Percentiles rank a stretch among this genome's conserved stretches.
Evolutionary conservation across 35 echinoderm and acorn worm genomes (phyloP).

Genomic region (Ophioderma brevispina): DNA sequence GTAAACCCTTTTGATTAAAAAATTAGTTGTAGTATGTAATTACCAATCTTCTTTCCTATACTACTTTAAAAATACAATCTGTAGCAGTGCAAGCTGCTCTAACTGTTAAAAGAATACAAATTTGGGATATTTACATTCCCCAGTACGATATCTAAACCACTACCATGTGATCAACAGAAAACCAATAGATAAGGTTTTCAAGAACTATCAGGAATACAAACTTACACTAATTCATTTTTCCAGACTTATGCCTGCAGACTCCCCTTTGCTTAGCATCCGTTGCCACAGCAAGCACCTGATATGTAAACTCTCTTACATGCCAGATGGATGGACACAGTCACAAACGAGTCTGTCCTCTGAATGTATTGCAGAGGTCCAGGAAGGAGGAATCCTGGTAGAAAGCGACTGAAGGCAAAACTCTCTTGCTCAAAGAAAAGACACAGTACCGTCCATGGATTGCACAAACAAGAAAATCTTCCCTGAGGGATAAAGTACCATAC

Average conservation of each 20-base stretch:
- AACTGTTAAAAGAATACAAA: background rate
- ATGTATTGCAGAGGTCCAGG: conserved; percentile 86
- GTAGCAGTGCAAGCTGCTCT: background rate
- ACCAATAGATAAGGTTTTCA: background rate
- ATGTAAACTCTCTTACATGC: conserved; percentile 90
- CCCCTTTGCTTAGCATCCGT: conserved; percentile 78
- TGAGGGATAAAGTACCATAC: conserved; percentile 17
- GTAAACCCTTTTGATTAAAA: too few relatives aligned
- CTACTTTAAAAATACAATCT: too few relatives aligned
- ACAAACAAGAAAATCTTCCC: conserved; percentile 96
- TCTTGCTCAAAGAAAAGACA: conserved; percentile 98
- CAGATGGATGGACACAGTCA: conserved; percentile 87
- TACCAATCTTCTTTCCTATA: too few relatives aligned
- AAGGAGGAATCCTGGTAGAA: conserved; percentile 90
- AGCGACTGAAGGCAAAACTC: conserved; percentile 94
- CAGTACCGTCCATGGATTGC: conserved; percentile 94
- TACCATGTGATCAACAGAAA: background rate
- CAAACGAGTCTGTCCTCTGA: conserved; percentile 89
- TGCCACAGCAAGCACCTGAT: conserved; percentile 92
- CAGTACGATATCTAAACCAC: background rate
- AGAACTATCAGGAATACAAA: too few relatives aligned
- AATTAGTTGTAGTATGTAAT: too few relatives aligned
- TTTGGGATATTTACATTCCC: background rate
- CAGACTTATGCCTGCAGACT: conserved; percentile 77
- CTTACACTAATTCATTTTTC: conserved; percentile 89